phyloP scores from a whole-genome alignment of 2,888 invertebrate species.

The Eudemis profundana region DNA sequence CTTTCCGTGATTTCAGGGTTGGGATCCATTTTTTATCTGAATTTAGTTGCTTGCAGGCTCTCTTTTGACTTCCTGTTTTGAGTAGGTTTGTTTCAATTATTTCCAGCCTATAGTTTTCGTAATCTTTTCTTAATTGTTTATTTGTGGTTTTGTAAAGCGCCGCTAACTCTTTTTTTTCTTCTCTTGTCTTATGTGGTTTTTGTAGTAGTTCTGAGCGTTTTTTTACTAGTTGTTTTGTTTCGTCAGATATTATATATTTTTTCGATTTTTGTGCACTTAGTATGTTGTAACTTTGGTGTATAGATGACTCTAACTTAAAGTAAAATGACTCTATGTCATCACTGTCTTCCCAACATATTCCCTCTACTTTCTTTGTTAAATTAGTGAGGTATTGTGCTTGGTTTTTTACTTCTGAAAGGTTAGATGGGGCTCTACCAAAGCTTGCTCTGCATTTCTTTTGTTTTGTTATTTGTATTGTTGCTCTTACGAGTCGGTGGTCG shows the following conservation, averaged over 20 bases:
- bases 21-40: conserved; percentile 9
- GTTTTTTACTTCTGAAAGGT: background rate
- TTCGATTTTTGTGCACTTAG: background rate
- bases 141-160: too few relatives aligned
- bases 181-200: background rate
- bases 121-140: conserved; percentile 1
- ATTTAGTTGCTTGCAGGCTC: background rate
- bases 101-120: background rate
- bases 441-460: conserved; percentile 5
- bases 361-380: background rate
- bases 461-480: background rate
- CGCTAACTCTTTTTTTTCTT: background rate
- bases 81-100: background rate
- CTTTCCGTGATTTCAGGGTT: background rate
- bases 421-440: background rate
- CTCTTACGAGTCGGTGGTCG: conserved; percentile 8
- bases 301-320: background rate
- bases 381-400: background rate
- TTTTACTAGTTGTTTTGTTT: conserved; percentile 2
- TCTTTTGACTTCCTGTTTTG: background rate
- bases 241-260: background rate
- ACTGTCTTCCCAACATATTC: background rate
- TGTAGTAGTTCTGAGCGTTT: background rate
- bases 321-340: conserved; percentile 13
- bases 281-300: background rate